phyloP scores from a whole-genome alignment of 2,797 vertebrate species.

The Pangasius mekongensis region DNA sequence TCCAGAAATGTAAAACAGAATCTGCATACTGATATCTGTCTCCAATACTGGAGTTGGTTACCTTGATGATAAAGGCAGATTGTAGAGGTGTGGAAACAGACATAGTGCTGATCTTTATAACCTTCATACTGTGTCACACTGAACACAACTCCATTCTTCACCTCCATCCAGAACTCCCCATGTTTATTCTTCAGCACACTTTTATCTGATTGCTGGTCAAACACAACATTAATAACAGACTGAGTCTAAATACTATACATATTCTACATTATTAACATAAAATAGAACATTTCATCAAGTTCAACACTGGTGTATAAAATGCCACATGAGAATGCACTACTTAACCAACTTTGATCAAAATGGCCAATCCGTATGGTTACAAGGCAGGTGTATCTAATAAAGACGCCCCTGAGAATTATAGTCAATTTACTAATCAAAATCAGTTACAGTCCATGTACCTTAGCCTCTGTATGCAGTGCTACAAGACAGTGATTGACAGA shows the following conservation, averaged over 20 bases:
- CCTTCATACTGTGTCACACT: constrained; percentile 93
- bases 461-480: constrained; percentile 86
- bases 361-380: background rate
- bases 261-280: too few species aligned
- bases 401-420: background rate
- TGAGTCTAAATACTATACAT: background rate
- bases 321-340: background rate
- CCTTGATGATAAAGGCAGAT: constrained; percentile 94
- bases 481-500: constrained; percentile 89
- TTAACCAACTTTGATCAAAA: background rate
- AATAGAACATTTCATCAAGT: background rate
- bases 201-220: constrained; percentile 82
- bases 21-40: background rate
- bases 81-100: constrained; percentile 90
- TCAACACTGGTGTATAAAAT: background rate
- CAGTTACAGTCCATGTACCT: constrained; percentile 73
- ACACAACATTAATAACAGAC: background rate
- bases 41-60: constrained; percentile 62
- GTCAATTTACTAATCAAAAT: background rate
- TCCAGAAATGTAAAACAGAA: background rate
- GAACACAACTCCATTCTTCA: constrained; percentile 87
- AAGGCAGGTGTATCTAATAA: background rate
- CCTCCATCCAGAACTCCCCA: constrained; percentile 94
- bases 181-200: constrained; percentile 83
- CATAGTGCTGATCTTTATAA: constrained; percentile 92